phyloP scores from a whole-genome alignment of 2,797 vertebrate species.

The Staurois parvus region DNA sequence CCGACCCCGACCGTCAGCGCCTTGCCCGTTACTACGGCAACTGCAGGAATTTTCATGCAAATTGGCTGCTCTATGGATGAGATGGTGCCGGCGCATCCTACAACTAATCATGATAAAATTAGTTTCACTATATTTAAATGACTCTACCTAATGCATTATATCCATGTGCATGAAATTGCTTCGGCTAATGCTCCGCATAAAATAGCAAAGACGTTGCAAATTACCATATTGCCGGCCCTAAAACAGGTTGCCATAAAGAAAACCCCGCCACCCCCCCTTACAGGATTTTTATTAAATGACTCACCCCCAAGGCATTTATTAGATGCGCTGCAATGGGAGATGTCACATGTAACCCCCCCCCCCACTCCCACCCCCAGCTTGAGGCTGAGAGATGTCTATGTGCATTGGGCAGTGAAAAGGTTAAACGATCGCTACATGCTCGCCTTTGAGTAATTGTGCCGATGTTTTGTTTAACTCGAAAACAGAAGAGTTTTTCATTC shows the following conservation, averaged over 20 bases:
- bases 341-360: conserved; percentile 67
- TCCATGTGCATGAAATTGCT: conserved; percentile 99
- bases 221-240: conserved; percentile 94
- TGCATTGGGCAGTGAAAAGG: conserved; percentile 19
- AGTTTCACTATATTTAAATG: conserved; percentile 97
- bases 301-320: conserved; percentile 88
- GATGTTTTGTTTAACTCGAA: conserved; percentile 9
- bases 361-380: not conserved
- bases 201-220: conserved; percentile 97
- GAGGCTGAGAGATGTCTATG: conserved; percentile 1
- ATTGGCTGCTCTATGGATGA: conserved; percentile 87
- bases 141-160: conserved; percentile 96
- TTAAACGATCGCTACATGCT: not conserved
- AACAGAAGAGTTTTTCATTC: not conserved
- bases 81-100: conserved; percentile 82
- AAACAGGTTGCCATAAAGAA: conserved; percentile 89
- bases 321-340: conserved; percentile 89
- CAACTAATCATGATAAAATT: conserved; percentile 99
- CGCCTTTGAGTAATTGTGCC: conserved; percentile 14
- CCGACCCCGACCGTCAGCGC: conserved; percentile 83
- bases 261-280: conserved; percentile 72
- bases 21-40: conserved; percentile 87
- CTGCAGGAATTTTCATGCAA: conserved; percentile 88
- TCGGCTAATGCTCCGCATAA: conserved; percentile 97
- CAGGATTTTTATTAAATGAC: conserved; percentile 80